These are phyloP conservation scores for Catalaphyllia jardinei DNA, from an alignment of 64 coral and sea anemone genomes.

Conservation along the genomic window DNA sequence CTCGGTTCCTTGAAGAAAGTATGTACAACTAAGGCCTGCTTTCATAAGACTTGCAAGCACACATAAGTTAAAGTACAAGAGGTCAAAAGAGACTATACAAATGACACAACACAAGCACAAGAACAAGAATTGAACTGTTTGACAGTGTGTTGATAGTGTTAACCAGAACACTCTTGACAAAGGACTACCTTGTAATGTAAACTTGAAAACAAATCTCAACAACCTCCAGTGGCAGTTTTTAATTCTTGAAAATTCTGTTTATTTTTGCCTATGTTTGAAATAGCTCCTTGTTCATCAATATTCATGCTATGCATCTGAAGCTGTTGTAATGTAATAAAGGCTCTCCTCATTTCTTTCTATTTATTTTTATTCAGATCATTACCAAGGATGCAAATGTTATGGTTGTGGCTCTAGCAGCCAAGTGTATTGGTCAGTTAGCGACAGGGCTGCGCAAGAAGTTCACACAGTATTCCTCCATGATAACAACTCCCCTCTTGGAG, in stretches of 20 bases:
- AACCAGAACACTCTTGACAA: too few relatives aligned
- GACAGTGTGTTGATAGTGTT: too few relatives aligned
- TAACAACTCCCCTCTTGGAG: conserved; percentile 71
- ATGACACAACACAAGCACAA: too few relatives aligned
- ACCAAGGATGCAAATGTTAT: conserved; percentile 95
- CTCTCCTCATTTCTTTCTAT: not conserved
- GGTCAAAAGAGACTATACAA: too few relatives aligned
- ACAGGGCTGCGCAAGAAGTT: conserved; percentile 96
- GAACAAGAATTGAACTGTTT: too few relatives aligned
- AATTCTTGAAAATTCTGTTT: too few relatives aligned
- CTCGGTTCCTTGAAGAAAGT: conserved; percentile 92
- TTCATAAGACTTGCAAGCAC: not conserved
- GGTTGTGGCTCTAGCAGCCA: conserved; percentile 89
- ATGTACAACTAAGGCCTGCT: not conserved
- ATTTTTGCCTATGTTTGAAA: too few relatives aligned
- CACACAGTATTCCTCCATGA: conserved; percentile 69
- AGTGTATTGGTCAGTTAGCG: conserved; percentile 69
- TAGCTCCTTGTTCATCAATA: too few relatives aligned
- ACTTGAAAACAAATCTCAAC: too few relatives aligned
- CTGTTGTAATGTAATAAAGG: not conserved
- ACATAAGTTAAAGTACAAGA: too few relatives aligned
- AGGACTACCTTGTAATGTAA: too few relatives aligned
- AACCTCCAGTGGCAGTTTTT: too few relatives aligned
- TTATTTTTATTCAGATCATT: conserved; percentile 67
- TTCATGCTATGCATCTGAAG: not conserved